These are phyloP conservation scores for Dendrocincla fuliginosa DNA, from an alignment of 2,797 vertebrate genomes.

Conservation along the genomic window DNA sequence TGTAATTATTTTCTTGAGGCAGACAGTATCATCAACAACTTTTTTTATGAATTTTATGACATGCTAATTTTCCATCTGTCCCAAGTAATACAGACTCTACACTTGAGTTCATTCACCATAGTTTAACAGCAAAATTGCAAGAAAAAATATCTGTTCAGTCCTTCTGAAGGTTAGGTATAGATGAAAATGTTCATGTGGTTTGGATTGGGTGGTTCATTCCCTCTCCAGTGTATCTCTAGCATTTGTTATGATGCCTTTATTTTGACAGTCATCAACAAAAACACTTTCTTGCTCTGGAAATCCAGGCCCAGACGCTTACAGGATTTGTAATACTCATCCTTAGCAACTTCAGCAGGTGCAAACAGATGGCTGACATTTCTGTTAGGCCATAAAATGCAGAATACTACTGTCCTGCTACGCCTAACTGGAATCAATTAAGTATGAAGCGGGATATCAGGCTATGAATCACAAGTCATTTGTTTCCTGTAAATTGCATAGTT, in stretches of 20 bases:
- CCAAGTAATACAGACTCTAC: conserved; percentile 45
- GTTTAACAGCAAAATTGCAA: conserved; percentile 1
- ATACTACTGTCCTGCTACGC: conserved; percentile 25
- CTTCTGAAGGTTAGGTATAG: conserved; percentile 3
- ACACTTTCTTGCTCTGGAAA: not conserved
- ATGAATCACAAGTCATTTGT: conserved; percentile 44
- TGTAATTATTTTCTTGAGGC: conserved; percentile 73
- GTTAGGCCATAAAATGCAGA: conserved; percentile 46
- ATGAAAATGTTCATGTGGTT: not conserved
- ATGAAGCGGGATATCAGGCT: not conserved
- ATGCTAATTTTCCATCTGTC: conserved; percentile 82
- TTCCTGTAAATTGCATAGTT: conserved; percentile 9
- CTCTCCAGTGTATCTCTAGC: not conserved
- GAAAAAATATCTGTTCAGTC: not conserved
- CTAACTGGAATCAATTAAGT: conserved; percentile 48
- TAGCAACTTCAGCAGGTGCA: conserved; percentile 57
- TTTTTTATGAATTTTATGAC: conserved; percentile 77
- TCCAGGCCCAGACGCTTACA: not conserved
- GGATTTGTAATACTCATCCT: conserved; percentile 25
- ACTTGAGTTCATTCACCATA: conserved; percentile 43
- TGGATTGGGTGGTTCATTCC: not conserved
- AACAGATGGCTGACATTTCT: conserved; percentile 74
- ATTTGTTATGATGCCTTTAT: not conserved
- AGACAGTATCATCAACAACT: conserved; percentile 65
- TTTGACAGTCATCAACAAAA: conserved; percentile 1